Conservation (phyloP, 1,140 invertebrate species). For the Drosophila burlai region DNA sequence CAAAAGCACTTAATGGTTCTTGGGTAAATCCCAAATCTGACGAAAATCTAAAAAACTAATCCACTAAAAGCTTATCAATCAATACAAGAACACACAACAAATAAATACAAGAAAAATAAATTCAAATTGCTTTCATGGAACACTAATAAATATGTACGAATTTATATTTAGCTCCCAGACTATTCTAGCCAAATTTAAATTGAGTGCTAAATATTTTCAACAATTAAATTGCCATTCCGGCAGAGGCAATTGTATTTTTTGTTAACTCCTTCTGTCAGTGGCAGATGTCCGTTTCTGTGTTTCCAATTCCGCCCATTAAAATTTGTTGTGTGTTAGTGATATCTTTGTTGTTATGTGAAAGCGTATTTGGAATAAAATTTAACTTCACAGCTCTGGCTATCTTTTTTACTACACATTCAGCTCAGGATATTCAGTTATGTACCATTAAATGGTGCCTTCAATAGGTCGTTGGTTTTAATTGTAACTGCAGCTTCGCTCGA, state of each 20-base stretch:
- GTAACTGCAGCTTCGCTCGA: conserved; percentile 58
- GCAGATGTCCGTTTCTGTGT: conserved; percentile 21
- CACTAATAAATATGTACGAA: neutral
- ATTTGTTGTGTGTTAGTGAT: conserved; percentile 18
- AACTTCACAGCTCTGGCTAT: conserved; percentile 67
- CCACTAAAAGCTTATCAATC: conserved; percentile 22
- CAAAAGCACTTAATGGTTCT: conserved; percentile 3
- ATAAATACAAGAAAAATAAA: conserved; percentile 10
- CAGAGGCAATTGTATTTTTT: conserved; percentile 21
- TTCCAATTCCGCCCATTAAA: conserved; percentile 23
- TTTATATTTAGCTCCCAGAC: neutral
- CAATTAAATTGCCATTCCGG: conserved; percentile 37
- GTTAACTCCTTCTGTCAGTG: conserved; percentile 21
- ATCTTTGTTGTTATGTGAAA: conserved; percentile 35
- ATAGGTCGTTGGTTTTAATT: conserved; percentile 73
- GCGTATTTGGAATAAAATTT: conserved; percentile 58
- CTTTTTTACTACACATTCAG: conserved; percentile 55
- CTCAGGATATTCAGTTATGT: conserved; percentile 21
- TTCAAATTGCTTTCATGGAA: neutral
- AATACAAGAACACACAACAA: neutral
- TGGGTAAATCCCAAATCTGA: neutral
- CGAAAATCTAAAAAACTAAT: conserved; percentile 13
- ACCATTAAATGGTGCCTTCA: conserved; percentile 63
- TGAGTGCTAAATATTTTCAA: conserved; percentile 35
- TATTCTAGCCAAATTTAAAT: conserved; percentile 17